phyloP scores from a whole-genome alignment of 2,113 vertebrate species.

The Symphodus melops region DNA sequence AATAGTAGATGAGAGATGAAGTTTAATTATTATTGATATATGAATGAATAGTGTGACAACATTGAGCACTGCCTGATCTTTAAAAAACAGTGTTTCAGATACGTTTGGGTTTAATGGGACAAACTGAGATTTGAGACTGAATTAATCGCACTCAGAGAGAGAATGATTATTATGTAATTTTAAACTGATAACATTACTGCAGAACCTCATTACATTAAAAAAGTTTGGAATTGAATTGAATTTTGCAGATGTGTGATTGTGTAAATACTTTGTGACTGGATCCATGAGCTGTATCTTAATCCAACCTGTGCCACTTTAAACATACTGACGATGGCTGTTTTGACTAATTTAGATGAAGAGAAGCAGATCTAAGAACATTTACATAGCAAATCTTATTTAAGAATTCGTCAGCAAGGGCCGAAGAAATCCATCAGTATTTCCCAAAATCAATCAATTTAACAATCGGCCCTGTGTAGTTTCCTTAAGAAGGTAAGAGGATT shows the following conservation, averaged over 20 bases:
- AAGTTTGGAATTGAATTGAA: conserved; percentile 4
- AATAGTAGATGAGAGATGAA: too few species aligned
- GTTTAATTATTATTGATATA: too few species aligned
- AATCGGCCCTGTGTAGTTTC: conserved; percentile 55
- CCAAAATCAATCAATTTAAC: conserved; percentile 77
- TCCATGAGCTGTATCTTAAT: conserved; percentile 32
- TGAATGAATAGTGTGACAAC: too few species aligned
- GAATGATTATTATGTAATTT: too few species aligned
- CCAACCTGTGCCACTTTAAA: conserved; percentile 21
- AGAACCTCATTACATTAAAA: not conserved
- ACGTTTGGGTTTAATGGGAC: too few species aligned
- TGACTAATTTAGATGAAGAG: conserved; percentile 23
- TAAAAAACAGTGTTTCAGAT: too few species aligned
- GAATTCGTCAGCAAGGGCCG: conserved; percentile 57
- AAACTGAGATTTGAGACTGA: too few species aligned
- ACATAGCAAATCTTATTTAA: conserved; percentile 69
- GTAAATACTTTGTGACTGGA: conserved; percentile 1
- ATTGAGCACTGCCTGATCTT: too few species aligned
- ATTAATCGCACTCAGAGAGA: too few species aligned
- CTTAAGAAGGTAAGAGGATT: conserved; percentile 81
- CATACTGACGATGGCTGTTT: conserved; percentile 8
- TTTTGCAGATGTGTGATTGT: conserved; percentile 3
- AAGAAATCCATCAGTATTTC: conserved; percentile 65
- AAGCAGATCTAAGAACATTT: conserved; percentile 41
- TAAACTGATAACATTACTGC: too few species aligned